phyloP scores from a whole-genome alignment of 2,797 vertebrate genomes.

The Sarcophilus harrisii region DNA sequence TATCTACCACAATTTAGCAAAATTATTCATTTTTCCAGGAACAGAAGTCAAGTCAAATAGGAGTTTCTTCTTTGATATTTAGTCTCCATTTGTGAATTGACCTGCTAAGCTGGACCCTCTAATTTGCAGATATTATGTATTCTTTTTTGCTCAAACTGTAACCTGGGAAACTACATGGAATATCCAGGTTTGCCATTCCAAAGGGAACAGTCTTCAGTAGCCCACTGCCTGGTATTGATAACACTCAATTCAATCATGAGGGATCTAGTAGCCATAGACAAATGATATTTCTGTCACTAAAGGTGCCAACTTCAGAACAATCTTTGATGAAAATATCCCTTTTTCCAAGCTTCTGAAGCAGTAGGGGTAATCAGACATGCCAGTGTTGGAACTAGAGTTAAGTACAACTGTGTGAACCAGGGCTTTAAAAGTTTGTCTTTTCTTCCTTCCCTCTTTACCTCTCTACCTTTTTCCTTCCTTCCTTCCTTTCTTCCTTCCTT shows the following conservation, averaged over 20 bases:
- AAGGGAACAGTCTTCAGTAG: neutral
- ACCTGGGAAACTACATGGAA: constrained; percentile 20
- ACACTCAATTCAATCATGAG: neutral
- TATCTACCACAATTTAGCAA: constrained; percentile 69
- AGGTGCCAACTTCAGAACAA: neutral
- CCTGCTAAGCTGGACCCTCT: neutral
- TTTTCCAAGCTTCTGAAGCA: neutral
- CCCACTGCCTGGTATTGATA: constrained; percentile 9
- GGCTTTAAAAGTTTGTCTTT: neutral
- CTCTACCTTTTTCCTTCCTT: too few species aligned
- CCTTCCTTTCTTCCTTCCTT: too few species aligned
- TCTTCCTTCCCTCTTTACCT: neutral
- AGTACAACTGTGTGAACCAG: neutral
- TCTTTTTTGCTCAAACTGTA: constrained; percentile 17
- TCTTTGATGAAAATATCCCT: constrained; percentile 1
- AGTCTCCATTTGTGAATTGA: constrained; percentile 25
- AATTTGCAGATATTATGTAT: neutral
- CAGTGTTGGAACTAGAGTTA: neutral
- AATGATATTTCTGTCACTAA: neutral
- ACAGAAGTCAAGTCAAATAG: constrained; percentile 22
- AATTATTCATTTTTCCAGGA: constrained; percentile 71
- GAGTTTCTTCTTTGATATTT: constrained; percentile 43
- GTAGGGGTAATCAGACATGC: neutral
- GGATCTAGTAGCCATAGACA: neutral
- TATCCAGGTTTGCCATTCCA: neutral